Evolutionary conservation across 2,797 vertebrate genomes (phyloP), one percentile per base, ranked within the genome.

Genomic region (Rhodeus uyekii): DNA sequence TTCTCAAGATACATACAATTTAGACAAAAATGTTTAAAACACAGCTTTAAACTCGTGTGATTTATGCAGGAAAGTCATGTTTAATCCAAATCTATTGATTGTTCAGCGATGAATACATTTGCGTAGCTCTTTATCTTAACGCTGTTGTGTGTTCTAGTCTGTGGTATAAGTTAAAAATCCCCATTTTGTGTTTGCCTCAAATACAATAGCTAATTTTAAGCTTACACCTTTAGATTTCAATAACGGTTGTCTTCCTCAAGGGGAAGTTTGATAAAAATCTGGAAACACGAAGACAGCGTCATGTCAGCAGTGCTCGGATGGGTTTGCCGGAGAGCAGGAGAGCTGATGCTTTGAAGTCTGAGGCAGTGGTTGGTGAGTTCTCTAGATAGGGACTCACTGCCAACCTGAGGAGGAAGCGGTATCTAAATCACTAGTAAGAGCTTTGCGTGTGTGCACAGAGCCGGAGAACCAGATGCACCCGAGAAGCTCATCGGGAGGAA

Each of bases 241-340:
- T 88, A 88, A 86, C 83, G 84, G 81, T 55, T 42, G 68, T 76
- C 65, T 86, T 85, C 71, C 84, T 88, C 65, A 83, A 86, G 83
- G 80, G 87, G 87, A 88, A 88, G 83, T 86, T 27, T 10, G 87
- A 86, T 86, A 83, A 38, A 48, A 63, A 88, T 88, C 87, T 85
- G 81, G 84, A 81, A 85, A 86, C 85, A 58, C 44, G 71, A 86
- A 83, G 69, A 73, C 36, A 72, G 87, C 79, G 69, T 53, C 77
- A 67, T n/a, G 78, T 87, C 86, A 86, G 86, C 84, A 84, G 42
- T 46, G 82, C 32, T 80, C 65, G 19, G 36, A 19, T 53, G 27
- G 63, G n/a, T 42, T 58, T 82, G 84, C 80, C 82, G 74, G 79
- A 81, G 65, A 86, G 46, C 82, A 81, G 71, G 80, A 61, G 71